Base-by-base conservation (phyloP, 2,888 invertebrate genomes). In the Pecten maximus region DNA sequence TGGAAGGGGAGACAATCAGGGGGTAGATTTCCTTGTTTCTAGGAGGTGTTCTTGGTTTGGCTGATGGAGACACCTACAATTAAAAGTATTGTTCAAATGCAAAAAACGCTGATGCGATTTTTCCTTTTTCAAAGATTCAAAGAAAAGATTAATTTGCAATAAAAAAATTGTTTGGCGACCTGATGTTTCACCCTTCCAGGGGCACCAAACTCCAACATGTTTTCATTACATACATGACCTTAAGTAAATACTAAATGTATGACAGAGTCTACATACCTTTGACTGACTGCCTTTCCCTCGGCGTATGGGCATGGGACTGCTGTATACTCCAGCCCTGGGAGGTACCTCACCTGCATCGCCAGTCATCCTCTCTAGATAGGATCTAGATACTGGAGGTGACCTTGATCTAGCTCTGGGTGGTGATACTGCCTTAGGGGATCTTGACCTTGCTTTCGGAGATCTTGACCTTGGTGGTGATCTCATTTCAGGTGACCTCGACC, bases 261-360 rank as follows among this genome's bases (percentile, higher is more conserved):
- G 54, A 54, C 2, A 60, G 74, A 35, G 35, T 74, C 35, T 40
- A 23, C 35, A n/a, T 87, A 93, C 93, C 92, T 92, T 91, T 44
- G 91, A 87, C 6, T 50, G 19, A 40, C 74, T 40, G 40, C 54
- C 88, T 90, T 92, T 93, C 12, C 91, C 91, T 87, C 93, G 93
- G n/a, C 93, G 93, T 35, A 94, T 89, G 1, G 95, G 95, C 94
- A 95, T 94, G 8, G 95, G 95, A 87, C 94, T 95, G 89, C 95
- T 95, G 89, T 95, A 95, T 0, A 95, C 95, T 16, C 95, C 95
- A 86, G 95, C 95, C 40, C 95, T 89, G 10, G 95, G 93, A 40
- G 91, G 93, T 44, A 94, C 94, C 35, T 92, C 92, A 0, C 88
- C 39, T 0, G 89, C 91, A 0, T 92, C 88, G 1, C 35, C 88